Conservation (phyloP, 1,140 invertebrate species). For the Caerostris extrusa region DNA sequence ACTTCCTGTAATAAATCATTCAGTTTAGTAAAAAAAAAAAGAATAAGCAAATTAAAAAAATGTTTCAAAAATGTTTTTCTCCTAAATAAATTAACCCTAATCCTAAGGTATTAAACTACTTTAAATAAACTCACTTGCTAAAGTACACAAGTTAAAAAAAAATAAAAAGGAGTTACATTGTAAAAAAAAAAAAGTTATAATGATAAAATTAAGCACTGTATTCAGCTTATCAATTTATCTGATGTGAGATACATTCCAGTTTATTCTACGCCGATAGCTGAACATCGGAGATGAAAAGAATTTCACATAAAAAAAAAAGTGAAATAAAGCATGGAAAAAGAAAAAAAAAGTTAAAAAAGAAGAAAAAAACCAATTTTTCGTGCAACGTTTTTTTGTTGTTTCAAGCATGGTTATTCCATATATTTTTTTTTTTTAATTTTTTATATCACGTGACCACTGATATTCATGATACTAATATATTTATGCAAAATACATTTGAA, state of each 20-base stretch:
- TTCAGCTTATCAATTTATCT: neutral
- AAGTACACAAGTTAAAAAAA: neutral
- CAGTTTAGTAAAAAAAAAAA: neutral
- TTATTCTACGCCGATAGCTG: neutral
- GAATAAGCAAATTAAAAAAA: neutral
- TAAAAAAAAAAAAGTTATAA: neutral
- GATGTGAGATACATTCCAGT: neutral
- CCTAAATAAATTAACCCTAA: neutral
- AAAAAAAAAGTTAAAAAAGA: neutral
- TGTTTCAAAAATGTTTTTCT: neutral
- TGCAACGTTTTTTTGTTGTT: neutral
- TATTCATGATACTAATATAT: slow-evolving; percentile 50
- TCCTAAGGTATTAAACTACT: neutral
- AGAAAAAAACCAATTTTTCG: neutral
- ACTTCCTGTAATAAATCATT: neutral
- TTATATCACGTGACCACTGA: slow-evolving; percentile 27
- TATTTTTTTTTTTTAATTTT: neutral
- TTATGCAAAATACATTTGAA: slow-evolving; percentile 48
- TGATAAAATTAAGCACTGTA: neutral
- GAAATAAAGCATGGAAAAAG: neutral
- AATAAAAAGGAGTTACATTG: neutral
- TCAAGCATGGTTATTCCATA: neutral
- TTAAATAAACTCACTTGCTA: neutral
- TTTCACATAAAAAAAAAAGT: neutral
- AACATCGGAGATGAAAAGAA: neutral